Evolutionary conservation across 2,888 invertebrate species (phyloP).

Genomic region (Clostera curtula): DNA sequence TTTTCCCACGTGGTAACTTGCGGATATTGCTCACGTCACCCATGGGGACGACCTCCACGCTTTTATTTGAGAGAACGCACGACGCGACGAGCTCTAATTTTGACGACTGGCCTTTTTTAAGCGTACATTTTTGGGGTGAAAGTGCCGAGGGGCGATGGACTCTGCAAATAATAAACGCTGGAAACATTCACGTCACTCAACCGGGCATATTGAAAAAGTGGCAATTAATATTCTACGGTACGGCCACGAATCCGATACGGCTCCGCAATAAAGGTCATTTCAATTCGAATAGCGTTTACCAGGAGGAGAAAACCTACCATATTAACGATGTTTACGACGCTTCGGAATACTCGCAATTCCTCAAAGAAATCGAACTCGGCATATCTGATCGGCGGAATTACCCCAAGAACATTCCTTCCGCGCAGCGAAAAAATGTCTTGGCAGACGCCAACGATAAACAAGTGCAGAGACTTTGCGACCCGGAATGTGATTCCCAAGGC

Average conservation of each 20-base stretch:
- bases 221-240: conserved; percentile 97
- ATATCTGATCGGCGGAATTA: conserved; percentile 78
- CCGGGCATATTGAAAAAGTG: conserved; percentile 93
- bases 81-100: conserved; percentile 95
- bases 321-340: conserved; percentile 78
- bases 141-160: conserved; percentile 92
- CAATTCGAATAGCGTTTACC: conserved; percentile 60
- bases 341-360: conserved; percentile 74
- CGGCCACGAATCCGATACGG: conserved; percentile 87
- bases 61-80: conserved; percentile 93
- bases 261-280: conserved; percentile 76
- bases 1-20: conserved; percentile 95
- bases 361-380: conserved; percentile 66
- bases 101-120: conserved; percentile 98
- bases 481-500: conserved; percentile 84
- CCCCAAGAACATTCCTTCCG: conserved; percentile 78
- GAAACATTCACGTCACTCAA: conserved; percentile 87
- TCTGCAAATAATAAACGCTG: conserved; percentile 83
- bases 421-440: conserved; percentile 75
- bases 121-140: conserved; percentile 99
- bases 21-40: conserved; percentile 92
- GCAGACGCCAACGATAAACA: conserved; percentile 77
- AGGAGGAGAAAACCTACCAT: conserved; percentile 73
- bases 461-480: conserved; percentile 83
- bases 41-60: conserved; percentile 93